Base-by-base conservation (phyloP, 2,888 invertebrate genomes). In the Protophormia terraenovae region DNA sequence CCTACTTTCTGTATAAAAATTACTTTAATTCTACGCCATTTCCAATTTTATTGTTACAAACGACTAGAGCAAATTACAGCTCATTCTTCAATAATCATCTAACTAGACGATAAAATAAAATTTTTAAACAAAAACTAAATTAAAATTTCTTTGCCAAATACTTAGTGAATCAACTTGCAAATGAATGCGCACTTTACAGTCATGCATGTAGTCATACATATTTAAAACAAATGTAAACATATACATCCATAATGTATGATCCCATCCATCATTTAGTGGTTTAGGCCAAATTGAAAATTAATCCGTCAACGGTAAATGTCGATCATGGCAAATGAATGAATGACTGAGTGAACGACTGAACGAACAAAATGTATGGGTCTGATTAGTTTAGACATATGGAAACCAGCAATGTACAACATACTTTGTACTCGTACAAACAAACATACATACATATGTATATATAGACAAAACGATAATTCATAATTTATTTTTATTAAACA, bases 241-340 rank as follows among this genome's bases (percentile, higher is more conserved):
- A 45, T 4, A 55, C 84, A 73, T 69, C 24, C 53, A 79, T 73
- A 75, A 47, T 58, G 22, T 78, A 86, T 87, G 87, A 87, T 88
- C n/a, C 88, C 89, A 90, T 91, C 90, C 87, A 90, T 91, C 90
- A 90, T 90, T 88, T 88, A 88, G 88, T 88, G 88, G 87, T 89
- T 90, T 89, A 89, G 89, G 89, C 89, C 89, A 89, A 88, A 90
- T 89, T 87, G 89, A 88, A 89, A 89, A 90, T 90, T 91, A 90
- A 91, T 90, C 90, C 91, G 89, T 90, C 90, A 90, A 89, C 83
- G 76, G 50, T 6, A 53, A 55, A 84, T 77, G 87, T 87, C 87
- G 87, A 87, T 87, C 87, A 87, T 47, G 47, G 67, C 64, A 64
- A 83, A 78, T 62, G 76, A 75, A 75, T 79, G 62, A 38, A 35